Percentiles rank a stretch among this genome's conserved stretches.
Evolutionary conservation across 2,888 invertebrate species (phyloP).

Genomic region (Drosophila merina): DNA sequence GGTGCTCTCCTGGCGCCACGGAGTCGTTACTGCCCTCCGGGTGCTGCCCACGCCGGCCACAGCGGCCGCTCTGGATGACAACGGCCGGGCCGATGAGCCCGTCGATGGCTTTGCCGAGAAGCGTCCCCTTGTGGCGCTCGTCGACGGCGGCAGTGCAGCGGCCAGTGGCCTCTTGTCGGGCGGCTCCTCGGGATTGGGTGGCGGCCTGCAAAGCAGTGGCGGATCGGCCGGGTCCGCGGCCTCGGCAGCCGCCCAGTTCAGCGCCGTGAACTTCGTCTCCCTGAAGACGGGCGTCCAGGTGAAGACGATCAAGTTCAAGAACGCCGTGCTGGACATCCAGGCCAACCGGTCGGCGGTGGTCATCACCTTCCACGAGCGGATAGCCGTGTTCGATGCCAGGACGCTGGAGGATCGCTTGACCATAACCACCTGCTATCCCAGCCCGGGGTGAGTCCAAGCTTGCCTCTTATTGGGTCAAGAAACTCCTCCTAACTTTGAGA

Average conservation of each 20-base stretch:
- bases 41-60: slow-evolving; percentile 92
- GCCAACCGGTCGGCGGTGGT: slow-evolving; percentile 95
- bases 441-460: slow-evolving; percentile 87
- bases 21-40: slow-evolving; percentile 92
- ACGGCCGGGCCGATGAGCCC: slow-evolving; percentile 83
- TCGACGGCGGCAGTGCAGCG: slow-evolving; percentile 91
- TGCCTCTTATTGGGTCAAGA: not conserved
- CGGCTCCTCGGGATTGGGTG: slow-evolving; percentile 87
- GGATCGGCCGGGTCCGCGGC: slow-evolving; percentile 13
- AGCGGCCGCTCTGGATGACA: slow-evolving; percentile 80
- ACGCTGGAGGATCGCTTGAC: slow-evolving; percentile 94
- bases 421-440: slow-evolving; percentile 94
- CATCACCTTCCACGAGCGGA: slow-evolving; percentile 94
- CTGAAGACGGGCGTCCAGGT: slow-evolving; percentile 85
- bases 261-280: slow-evolving; percentile 93
- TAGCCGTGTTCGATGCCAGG: slow-evolving; percentile 95
- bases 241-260: slow-evolving; percentile 85
- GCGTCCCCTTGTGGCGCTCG: slow-evolving; percentile 95
- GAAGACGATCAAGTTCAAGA: slow-evolving; percentile 97
- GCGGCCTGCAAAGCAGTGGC: slow-evolving; percentile 9
- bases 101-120: slow-evolving; percentile 90
- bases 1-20: slow-evolving; percentile 96
- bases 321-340: slow-evolving; percentile 92
- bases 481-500: no score
- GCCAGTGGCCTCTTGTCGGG: slow-evolving; percentile 88